Evolutionary conservation across 2,888 invertebrate genomes (phyloP).

Genomic region (Metopia argyrocephala): DNA sequence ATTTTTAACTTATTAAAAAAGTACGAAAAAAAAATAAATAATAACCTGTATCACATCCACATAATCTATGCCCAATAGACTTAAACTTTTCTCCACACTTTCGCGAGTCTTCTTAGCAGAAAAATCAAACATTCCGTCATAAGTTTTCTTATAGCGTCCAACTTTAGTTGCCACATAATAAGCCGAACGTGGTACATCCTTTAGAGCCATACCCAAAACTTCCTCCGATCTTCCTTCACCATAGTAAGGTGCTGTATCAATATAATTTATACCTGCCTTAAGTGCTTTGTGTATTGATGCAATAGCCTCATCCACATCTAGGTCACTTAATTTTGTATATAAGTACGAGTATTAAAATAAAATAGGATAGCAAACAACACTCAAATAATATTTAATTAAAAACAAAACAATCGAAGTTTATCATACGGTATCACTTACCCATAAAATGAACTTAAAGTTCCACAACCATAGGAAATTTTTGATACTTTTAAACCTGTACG

Average conservation of each 20-base stretch:
- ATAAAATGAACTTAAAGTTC: constrained; percentile 85
- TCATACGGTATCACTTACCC: constrained; percentile 78
- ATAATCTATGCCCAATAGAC: constrained; percentile 86
- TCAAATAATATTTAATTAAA: no score
- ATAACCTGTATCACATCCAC: constrained; percentile 91
- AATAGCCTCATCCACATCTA: constrained; percentile 84
- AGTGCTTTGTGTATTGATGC: constrained; percentile 85
- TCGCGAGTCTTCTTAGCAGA: constrained; percentile 85
- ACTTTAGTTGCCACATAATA: constrained; percentile 96
- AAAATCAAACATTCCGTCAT: constrained; percentile 91
- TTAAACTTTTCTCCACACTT: constrained; percentile 87
- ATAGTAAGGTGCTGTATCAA: constrained; percentile 96
- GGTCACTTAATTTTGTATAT: constrained; percentile 79
- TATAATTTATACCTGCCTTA: constrained; percentile 90
- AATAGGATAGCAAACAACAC: neutral
- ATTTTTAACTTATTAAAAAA: neutral
- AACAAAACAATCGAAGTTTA: neutral
- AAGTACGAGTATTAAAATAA: neutral
- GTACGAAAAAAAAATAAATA: no score
- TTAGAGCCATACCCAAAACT: constrained; percentile 89
- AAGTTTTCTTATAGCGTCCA: constrained; percentile 87
- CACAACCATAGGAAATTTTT: constrained; percentile 87
- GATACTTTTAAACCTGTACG: constrained; percentile 86
- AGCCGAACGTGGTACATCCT: constrained; percentile 87
- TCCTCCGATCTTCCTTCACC: constrained; percentile 92